These are phyloP conservation scores for Pterobdella sp. DNA, from an alignment of 2,888 invertebrate genomes.

Conservation along the genomic window DNA sequence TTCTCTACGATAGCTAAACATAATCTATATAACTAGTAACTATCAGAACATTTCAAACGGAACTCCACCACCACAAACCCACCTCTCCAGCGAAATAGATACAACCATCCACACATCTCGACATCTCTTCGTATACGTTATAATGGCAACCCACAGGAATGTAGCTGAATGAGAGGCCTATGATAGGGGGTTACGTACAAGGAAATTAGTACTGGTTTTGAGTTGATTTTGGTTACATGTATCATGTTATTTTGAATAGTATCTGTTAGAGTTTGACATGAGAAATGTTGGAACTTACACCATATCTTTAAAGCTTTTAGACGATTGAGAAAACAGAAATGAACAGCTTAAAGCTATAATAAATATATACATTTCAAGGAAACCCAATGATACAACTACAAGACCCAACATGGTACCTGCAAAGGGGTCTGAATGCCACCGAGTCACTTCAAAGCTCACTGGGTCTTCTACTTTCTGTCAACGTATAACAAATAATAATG, in stretches of 20 bases:
- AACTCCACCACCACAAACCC: constrained; percentile 18
- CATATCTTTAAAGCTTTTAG: too few relatives aligned
- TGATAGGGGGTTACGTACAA: too few relatives aligned
- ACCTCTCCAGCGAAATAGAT: constrained; percentile 55
- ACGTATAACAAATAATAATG: not conserved
- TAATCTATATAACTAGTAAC: not conserved
- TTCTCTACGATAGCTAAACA: too few relatives aligned
- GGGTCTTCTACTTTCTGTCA: constrained; percentile 50
- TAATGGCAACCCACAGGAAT: constrained; percentile 50
- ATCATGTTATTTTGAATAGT: not conserved
- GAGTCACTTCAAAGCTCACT: constrained; percentile 49
- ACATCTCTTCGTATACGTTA: constrained; percentile 50
- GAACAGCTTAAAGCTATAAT: too few relatives aligned
- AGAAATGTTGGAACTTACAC: too few relatives aligned
- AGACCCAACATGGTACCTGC: constrained; percentile 48
- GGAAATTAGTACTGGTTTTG: too few relatives aligned
- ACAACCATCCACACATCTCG: constrained; percentile 47
- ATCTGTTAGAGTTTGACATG: not conserved
- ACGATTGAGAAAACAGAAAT: too few relatives aligned
- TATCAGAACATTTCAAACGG: not conserved
- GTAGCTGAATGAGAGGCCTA: constrained; percentile 46
- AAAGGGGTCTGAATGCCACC: constrained; percentile 50
- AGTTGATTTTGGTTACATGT: too few relatives aligned
- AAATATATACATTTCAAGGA: not conserved
- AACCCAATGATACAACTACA: not conserved